Conservation (phyloP, 2,888 invertebrate species). For the Unio pictorum region DNA sequence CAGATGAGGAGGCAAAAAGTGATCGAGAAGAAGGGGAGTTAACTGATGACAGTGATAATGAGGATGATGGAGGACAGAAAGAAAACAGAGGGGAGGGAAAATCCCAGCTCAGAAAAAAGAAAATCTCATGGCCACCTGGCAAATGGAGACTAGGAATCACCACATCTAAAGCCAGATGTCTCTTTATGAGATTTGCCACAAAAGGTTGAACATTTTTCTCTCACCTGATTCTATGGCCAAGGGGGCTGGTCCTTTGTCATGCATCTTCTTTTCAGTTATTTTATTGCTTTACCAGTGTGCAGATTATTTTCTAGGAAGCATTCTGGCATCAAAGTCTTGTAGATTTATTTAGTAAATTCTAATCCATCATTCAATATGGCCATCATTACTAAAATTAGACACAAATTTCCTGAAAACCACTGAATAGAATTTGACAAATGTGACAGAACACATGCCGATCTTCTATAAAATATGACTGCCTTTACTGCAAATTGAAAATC, state of each 20-base stretch:
- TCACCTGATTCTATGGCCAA: background rate
- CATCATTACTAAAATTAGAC: too few relatives aligned
- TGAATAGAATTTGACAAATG: too few relatives aligned
- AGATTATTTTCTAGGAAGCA: too few relatives aligned
- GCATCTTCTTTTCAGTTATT: background rate
- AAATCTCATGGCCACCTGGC: constrained; percentile 76
- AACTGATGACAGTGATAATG: constrained; percentile 25
- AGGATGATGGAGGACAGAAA: constrained; percentile 5
- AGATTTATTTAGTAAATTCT: too few relatives aligned
- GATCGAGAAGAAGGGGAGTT: constrained; percentile 34
- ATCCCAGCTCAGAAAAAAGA: background rate
- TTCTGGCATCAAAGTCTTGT: too few relatives aligned
- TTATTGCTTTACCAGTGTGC: too few relatives aligned
- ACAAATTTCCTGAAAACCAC: too few relatives aligned
- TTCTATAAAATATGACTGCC: too few relatives aligned
- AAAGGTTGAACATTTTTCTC: constrained; percentile 70
- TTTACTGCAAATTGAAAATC: too few relatives aligned
- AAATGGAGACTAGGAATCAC: constrained; percentile 81
- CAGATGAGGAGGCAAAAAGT: constrained; percentile 23
- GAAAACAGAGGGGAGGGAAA: constrained; percentile 3
- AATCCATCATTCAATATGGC: too few relatives aligned
- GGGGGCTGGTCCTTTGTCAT: background rate
- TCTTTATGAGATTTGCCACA: constrained; percentile 84
- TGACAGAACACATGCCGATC: too few relatives aligned
- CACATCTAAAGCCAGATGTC: constrained; percentile 78